phyloP scores from a whole-genome alignment of 2,888 invertebrate species.

The Leptinotarsa rubiginosa region DNA sequence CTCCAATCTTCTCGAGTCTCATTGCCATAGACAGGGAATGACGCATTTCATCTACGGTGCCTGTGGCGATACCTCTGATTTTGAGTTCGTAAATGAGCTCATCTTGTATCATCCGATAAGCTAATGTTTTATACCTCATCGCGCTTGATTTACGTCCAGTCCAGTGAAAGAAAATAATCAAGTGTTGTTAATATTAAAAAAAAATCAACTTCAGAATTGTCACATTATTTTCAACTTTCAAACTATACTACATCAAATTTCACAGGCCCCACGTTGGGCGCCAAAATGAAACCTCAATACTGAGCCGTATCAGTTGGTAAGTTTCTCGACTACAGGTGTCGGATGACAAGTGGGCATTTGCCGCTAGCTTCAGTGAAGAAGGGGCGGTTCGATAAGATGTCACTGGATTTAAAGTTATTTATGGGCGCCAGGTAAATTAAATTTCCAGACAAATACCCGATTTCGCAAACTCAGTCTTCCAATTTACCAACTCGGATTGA shows the following conservation, averaged over 20 bases:
- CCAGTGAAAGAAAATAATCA: too few relatives aligned
- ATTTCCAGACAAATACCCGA: neutral
- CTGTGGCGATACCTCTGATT: neutral
- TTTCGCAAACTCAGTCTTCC: neutral
- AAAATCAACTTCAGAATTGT: too few relatives aligned
- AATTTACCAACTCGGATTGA: neutral
- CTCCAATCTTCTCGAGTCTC: neutral
- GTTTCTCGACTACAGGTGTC: neutral
- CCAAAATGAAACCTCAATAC: neutral
- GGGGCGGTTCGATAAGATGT: neutral
- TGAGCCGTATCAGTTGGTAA: neutral
- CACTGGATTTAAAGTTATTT: neutral
- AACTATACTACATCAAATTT: too few relatives aligned
- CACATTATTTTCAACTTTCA: too few relatives aligned
- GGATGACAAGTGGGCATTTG: neutral
- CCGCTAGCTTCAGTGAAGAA: neutral
- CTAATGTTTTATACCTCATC: neutral
- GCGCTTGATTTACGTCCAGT: too few relatives aligned
- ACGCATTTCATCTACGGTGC: constrained; percentile 1
- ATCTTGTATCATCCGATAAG: neutral
- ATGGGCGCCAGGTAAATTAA: neutral
- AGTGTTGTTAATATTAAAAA: too few relatives aligned
- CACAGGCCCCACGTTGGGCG: neutral
- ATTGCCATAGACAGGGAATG: neutral
- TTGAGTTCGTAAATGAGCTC: neutral